Evolutionary conservation across 1,140 invertebrate genomes (phyloP).

Genomic region (Macrobrachium rosenbergii): DNA sequence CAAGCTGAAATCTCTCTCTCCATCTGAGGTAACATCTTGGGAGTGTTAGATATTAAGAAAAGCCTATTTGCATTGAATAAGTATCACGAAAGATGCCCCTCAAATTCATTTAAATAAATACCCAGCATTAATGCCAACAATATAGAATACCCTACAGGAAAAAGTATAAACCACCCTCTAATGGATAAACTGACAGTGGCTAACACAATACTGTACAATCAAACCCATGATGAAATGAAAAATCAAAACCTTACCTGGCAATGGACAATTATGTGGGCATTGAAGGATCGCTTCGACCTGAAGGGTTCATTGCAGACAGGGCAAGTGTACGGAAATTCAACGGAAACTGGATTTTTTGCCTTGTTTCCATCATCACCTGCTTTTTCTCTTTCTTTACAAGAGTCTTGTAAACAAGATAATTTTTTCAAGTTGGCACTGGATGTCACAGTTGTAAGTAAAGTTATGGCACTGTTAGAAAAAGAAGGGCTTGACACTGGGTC

Average conservation of each 20-base stretch:
- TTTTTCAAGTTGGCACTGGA: constrained; percentile 45
- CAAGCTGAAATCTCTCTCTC: no score
- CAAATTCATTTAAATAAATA: no score
- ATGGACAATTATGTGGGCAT: constrained; percentile 54
- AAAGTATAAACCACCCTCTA: no score
- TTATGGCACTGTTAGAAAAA: constrained; percentile 41
- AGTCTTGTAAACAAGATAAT: constrained; percentile 21
- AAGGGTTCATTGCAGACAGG: constrained; percentile 48
- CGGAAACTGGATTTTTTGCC: not conserved
- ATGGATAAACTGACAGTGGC: no score
- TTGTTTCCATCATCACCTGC: not conserved
- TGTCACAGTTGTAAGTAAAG: constrained; percentile 41
- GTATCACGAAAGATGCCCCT: no score
- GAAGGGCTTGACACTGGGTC: not conserved
- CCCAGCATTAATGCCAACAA: no score
- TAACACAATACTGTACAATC: no score
- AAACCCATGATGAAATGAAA: not conserved
- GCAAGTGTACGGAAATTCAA: constrained; percentile 19
- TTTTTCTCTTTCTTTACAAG: constrained; percentile 5
- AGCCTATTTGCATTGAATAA: no score
- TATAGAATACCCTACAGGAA: no score
- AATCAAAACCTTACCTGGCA: constrained; percentile 38
- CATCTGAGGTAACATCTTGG: no score
- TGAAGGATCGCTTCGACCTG: constrained; percentile 43
- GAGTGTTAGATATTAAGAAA: no score